phyloP scores from a whole-genome alignment of 2,113 vertebrate genomes.

The Microtus oregoni region DNA sequence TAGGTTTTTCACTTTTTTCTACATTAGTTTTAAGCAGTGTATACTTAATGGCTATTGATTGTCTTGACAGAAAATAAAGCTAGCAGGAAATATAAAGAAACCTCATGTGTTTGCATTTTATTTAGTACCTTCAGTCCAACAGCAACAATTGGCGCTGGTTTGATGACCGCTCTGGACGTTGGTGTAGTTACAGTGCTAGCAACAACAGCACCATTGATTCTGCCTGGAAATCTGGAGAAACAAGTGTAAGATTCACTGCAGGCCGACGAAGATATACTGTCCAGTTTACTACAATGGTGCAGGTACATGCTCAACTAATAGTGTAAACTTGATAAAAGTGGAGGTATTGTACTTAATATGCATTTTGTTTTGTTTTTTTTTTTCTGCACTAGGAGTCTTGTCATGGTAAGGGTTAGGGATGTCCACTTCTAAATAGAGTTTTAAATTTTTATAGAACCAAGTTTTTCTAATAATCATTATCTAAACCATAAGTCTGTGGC shows the following conservation, averaged over 20 bases:
- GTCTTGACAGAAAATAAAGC: background rate
- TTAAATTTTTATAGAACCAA: slow-evolving; percentile 34
- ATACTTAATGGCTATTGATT: background rate
- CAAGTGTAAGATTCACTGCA: slow-evolving; percentile 96
- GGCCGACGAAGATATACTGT: slow-evolving; percentile 95
- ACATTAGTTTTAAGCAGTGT: slow-evolving; percentile 48
- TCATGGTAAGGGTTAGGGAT: background rate
- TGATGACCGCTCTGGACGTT: slow-evolving; percentile 96
- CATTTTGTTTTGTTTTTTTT: background rate
- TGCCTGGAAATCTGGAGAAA: slow-evolving; percentile 95
- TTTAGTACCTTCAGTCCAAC: slow-evolving; percentile 94
- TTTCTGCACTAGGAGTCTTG: slow-evolving; percentile 2
- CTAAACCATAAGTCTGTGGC: background rate
- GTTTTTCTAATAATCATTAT: background rate
- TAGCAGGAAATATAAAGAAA: slow-evolving; percentile 34
- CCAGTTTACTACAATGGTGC: slow-evolving; percentile 97
- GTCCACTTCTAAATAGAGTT: background rate
- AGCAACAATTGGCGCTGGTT: slow-evolving; percentile 98
- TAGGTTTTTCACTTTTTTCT: slow-evolving; percentile 21
- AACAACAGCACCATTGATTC: slow-evolving; percentile 97
- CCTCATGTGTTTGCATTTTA: slow-evolving; percentile 25
- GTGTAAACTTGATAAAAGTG: background rate
- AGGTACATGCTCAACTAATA: slow-evolving; percentile 85
- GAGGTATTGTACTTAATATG: background rate
- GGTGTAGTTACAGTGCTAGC: slow-evolving; percentile 97